Base-by-base conservation (phyloP, 2,113 vertebrate genomes). In the Clarias magur region DNA sequence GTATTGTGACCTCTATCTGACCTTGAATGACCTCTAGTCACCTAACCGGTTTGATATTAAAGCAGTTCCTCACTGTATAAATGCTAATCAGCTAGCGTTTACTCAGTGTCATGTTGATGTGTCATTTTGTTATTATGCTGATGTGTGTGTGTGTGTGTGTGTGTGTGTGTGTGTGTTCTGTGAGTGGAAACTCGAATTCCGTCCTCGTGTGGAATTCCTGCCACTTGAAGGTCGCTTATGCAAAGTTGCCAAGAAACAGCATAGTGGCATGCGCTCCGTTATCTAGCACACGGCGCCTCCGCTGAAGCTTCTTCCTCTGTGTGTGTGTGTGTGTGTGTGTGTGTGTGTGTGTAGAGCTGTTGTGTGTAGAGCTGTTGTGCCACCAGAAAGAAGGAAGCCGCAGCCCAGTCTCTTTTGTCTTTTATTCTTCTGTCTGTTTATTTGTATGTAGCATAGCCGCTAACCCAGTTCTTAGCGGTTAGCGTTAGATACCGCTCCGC, bases 301-400 rank as follows among this genome's bases (percentile, higher is more conserved):
- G 34, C 27, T 83, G 67, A 15, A 63, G 30, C n/a, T 84, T 56
- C 60, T 42, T 87, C n/a, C 34, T 48, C 2, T 60, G 19, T 53
- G 57, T 76, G 53, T 82, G 60, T 76, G 54, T 60, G 30, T 87
- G 80, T 82, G 80, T 87, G 38, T 72, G 63, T 72, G 78, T 82
- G 65, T 82, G 86, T 76, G 67, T 75, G 23, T 87, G 67, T 82
- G 67, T 73, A 27, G 65, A 70, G 76, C 42, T 65, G 86, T 83
- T 88, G 65, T 85, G 63, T 76, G 30, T 17, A 12, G 8, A 25
- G 65, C 57, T 53, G 59, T 67, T 59, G 56, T 27, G 75, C 63
- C 78, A 72, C 56, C n/a, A 85, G 75, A 62, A 80, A 89, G 86
- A 30, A 30, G 27, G 65, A 80, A 86, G 87, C 57, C 56, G 16